phyloP scores from a whole-genome alignment of 2,888 invertebrate species.

The Epistrophella euchroma region DNA sequence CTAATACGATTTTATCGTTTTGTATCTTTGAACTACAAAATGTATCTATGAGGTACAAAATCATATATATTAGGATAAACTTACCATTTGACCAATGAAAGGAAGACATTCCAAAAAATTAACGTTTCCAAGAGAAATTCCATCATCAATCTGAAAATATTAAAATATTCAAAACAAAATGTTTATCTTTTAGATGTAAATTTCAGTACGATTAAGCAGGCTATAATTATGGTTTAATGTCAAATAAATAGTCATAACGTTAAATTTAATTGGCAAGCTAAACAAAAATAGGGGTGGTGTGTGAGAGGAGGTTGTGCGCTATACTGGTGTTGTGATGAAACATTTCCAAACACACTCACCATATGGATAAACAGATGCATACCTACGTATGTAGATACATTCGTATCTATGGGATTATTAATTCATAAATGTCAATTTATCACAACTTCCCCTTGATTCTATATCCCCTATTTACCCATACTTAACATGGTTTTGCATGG shows the following conservation, averaged over 20 bases:
- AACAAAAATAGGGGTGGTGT: not conserved
- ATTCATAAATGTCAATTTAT: conserved; percentile 70
- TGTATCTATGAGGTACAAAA: not conserved
- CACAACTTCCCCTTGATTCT: conserved; percentile 18
- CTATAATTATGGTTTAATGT: conserved; percentile 66
- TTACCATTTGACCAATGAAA: not conserved
- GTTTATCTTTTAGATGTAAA: conserved; percentile 16
- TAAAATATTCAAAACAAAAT: conserved; percentile 14
- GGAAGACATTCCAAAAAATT: not conserved
- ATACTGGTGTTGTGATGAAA: not conserved
- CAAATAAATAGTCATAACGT: conserved; percentile 68
- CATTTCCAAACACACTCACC: conserved; percentile 30
- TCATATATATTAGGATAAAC: not conserved
- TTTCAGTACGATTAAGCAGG: conserved; percentile 37
- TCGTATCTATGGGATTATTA: conserved; percentile 60
- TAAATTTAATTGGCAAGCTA: conserved; percentile 58
- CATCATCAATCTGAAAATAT: conserved; percentile 56
- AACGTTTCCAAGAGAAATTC: not conserved
- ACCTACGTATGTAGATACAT: too few relatives aligned
- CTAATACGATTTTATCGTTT: not conserved
- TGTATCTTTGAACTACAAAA: not conserved
- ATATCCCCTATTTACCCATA: conserved; percentile 15
- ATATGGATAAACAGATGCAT: conserved; percentile 24
- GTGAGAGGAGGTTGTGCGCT: not conserved
- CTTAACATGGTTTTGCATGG: conserved; percentile 42